Evolutionary conservation across 2,888 invertebrate species (phyloP).

Genomic region (Caenorhabditis japonica): DNA sequence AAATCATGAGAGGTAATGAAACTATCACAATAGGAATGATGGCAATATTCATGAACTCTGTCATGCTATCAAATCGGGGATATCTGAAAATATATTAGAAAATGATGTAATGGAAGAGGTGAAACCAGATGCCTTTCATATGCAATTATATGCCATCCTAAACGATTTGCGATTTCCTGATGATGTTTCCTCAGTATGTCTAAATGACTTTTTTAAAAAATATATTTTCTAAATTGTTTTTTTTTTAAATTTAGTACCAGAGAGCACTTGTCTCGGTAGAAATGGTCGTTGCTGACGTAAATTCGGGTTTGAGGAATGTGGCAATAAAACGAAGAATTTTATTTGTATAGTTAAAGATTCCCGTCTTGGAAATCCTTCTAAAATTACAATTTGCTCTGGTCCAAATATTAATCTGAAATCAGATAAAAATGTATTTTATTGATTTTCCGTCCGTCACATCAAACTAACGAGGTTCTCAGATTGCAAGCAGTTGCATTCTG

Average conservation of each 20-base stretch:
- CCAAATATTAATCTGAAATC: constrained; percentile 64
- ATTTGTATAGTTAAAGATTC: constrained; percentile 68
- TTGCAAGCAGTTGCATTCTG: constrained; percentile 72
- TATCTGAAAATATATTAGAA: constrained; percentile 47
- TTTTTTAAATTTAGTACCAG: constrained; percentile 56
- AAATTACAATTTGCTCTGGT: constrained; percentile 69
- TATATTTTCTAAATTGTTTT: background rate
- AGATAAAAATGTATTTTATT: background rate
- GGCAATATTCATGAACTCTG: constrained; percentile 76
- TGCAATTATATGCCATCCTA: constrained; percentile 72
- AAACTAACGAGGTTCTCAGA: constrained; percentile 66
- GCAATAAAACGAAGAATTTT: constrained; percentile 70
- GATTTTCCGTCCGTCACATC: constrained; percentile 2
- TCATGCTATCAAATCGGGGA: constrained; percentile 72
- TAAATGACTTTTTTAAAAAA: too few species aligned
- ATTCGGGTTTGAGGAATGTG: constrained; percentile 61
- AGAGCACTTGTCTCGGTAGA: constrained; percentile 64
- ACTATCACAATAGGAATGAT: constrained; percentile 74
- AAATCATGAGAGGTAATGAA: constrained; percentile 74
- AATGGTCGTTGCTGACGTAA: constrained; percentile 64
- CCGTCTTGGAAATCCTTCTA: constrained; percentile 73
- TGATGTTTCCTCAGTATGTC: constrained; percentile 68
- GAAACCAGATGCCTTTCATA: constrained; percentile 58
- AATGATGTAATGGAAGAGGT: background rate
- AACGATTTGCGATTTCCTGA: constrained; percentile 65